A percentile compares a stretch with the other conserved stretches of the same genome.
phyloP scores from a whole-genome alignment of 1,140 invertebrate species.

The Ceratosolen solmsi region DNA sequence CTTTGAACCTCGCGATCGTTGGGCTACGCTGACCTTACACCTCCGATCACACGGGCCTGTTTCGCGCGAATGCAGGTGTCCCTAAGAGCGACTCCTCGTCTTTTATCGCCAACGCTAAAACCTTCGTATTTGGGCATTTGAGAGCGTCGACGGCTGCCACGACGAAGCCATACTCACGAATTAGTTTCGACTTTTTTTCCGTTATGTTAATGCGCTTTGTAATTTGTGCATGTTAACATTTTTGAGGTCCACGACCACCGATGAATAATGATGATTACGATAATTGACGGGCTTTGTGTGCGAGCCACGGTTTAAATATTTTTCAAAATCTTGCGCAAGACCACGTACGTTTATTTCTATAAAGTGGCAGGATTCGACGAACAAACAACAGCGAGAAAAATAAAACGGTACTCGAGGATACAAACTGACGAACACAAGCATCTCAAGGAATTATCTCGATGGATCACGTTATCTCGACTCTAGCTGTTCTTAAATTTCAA shows the following conservation, averaged over 20 bases:
- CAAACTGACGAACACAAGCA: not conserved
- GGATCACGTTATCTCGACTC: not conserved
- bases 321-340: not conserved
- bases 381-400: not conserved
- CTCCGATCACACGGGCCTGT: not conserved
- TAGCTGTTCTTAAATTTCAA: not conserved
- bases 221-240: constrained; percentile 6
- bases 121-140: not conserved
- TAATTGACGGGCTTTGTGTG: not conserved
- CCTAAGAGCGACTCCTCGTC: not conserved
- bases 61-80: not conserved
- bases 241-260: not conserved
- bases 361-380: not conserved
- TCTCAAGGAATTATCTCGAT: not conserved
- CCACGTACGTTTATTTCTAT: not conserved
- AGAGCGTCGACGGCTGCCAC: not conserved
- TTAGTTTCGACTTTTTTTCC: not conserved
- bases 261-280: constrained; percentile 3
- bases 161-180: not conserved
- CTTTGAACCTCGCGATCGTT: constrained; percentile 42
- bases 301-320: not conserved
- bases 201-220: not conserved
- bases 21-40: not conserved
- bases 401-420: not conserved
- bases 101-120: not conserved